phyloP scores from a whole-genome alignment of 2,888 invertebrate species.

The Campopleginae sp. region DNA sequence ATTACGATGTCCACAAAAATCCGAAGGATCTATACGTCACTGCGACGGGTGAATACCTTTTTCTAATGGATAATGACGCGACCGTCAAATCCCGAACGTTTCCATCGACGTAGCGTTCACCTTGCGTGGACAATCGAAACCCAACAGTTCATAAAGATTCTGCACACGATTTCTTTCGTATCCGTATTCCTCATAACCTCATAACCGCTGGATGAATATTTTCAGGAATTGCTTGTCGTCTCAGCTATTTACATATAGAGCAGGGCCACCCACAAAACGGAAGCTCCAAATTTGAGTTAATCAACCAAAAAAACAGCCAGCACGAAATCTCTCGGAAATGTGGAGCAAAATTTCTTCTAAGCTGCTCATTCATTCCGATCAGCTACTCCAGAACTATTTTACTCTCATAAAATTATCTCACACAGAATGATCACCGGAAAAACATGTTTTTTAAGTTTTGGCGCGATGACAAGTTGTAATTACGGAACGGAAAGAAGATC shows the following conservation, averaged over 20 bases:
- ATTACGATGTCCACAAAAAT: neutral
- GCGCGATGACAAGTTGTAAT: conserved; percentile 36
- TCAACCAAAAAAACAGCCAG: neutral
- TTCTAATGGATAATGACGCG: neutral
- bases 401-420: neutral
- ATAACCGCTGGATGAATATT: neutral
- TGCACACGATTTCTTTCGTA: neutral
- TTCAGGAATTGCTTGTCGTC: neutral
- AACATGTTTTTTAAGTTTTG: conserved; percentile 28
- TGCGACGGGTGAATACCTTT: neutral
- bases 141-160: neutral
- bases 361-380: conserved; percentile 1
- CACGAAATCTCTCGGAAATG: neutral
- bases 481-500: conserved; percentile 13
- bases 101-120: neutral
- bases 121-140: neutral
- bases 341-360: neutral
- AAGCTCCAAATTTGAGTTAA: neutral
- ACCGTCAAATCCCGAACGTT: neutral
- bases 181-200: neutral
- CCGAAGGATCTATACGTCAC: neutral
- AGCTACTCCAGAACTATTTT: neutral
- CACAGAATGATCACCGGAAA: conserved; percentile 31
- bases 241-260: neutral
- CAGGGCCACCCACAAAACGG: no score